Evolutionary conservation across 2,888 invertebrate genomes (phyloP).

Genomic region (Melanargia galathea): DNA sequence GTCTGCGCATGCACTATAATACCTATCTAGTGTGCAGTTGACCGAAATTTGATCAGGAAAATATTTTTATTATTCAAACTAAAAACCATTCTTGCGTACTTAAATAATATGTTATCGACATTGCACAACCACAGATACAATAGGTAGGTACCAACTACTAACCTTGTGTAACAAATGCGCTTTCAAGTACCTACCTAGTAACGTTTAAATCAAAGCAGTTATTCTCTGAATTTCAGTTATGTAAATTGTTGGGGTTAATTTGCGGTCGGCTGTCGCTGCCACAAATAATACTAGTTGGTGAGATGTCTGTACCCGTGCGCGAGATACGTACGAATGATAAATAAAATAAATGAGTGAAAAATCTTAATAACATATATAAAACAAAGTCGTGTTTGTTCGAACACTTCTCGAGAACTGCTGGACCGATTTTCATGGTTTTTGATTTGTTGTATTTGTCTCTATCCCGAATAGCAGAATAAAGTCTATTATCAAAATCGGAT

Average conservation of each 20-base stretch:
- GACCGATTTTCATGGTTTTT: too few relatives aligned
- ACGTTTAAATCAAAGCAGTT: not conserved
- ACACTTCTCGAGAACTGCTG: too few relatives aligned
- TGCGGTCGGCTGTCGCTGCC: slow-evolving; percentile 6
- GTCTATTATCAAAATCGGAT: too few relatives aligned
- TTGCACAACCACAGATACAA: not conserved
- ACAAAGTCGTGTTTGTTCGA: too few relatives aligned
- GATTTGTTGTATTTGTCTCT: too few relatives aligned
- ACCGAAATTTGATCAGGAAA: too few relatives aligned
- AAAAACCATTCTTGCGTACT: not conserved
- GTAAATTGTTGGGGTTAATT: slow-evolving; percentile 18
- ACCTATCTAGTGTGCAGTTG: too few relatives aligned
- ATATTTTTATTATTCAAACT: too few relatives aligned
- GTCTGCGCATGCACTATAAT: too few relatives aligned
- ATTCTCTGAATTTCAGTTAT: slow-evolving; percentile 6
- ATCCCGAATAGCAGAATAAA: too few relatives aligned
- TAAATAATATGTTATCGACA: not conserved
- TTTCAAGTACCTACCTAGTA: not conserved
- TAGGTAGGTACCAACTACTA: not conserved
- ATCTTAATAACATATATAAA: too few relatives aligned
- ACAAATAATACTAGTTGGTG: not conserved
- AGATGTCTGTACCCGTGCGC: not conserved
- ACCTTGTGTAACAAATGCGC: not conserved
- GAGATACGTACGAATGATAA: too few relatives aligned
- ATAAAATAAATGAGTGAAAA: not conserved